Base-by-base conservation (phyloP, 2,797 vertebrate species). In the Cyclopterus lumpus region DNA sequence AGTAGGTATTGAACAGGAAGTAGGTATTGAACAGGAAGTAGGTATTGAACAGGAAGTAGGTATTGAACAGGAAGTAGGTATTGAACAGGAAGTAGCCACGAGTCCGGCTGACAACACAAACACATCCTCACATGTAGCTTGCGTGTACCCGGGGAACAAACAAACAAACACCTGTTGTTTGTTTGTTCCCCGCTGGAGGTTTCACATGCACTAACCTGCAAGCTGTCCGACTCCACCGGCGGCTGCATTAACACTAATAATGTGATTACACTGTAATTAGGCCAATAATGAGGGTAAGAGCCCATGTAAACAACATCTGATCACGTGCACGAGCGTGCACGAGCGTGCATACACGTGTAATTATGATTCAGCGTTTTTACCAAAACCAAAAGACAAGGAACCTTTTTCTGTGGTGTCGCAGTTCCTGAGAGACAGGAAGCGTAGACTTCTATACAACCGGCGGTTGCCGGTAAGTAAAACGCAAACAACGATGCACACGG, bases 291-390 rank as follows among this genome's bases (percentile, higher is more conserved):
- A 72, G 57, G 66, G 42, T 61, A 64, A 63, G 38, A 75, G 67
- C 20, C 53, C 61, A 69, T 79, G 76, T 75, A 86, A 79, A 82
- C 75, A 79, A 53, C 59, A 72, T 75, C 53, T 82, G 76, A 82
- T 79, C 58, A 80, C 30, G 58, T 68, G 53, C 60, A 51, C 30
- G 62, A n/a, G n/a, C n/a, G n/a, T n/a, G n/a, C n/a, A n/a, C n/a
- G n/a, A n/a, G n/a, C n/a, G n/a, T n/a, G n/a, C n/a, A n/a, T n/a
- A n/a, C n/a, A n/a, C n/a, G n/a, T n/a, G n/a, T n/a, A n/a, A n/a
- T n/a, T n/a, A n/a, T n/a, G n/a, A n/a, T n/a, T n/a, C n/a, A n/a
- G n/a, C n/a, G n/a, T n/a, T n/a, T n/a, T n/a, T n/a, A n/a, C n/a
- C n/a, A n/a, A n/a, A n/a, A n/a, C n/a, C n/a, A n/a, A n/a, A n/a